Base-by-base conservation (phyloP, 2,797 vertebrate genomes). In the Peromyscus nudipes region DNA sequence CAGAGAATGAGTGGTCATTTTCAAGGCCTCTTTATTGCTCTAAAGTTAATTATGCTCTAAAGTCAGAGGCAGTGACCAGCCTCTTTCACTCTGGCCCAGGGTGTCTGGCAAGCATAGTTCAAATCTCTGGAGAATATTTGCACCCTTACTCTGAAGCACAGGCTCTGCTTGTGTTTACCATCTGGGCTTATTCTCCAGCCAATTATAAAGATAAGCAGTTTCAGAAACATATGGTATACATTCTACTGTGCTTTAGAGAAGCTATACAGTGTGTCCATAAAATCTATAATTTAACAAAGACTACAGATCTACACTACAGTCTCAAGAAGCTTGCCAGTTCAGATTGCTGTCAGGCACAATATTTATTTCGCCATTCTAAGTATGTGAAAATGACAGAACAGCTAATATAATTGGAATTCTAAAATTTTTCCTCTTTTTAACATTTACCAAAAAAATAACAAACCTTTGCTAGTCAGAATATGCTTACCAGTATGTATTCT, bases 151-250 rank as follows among this genome's bases (percentile, higher is more conserved):
- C 96, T 92, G 49, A 97, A 94, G 27, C 84, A 79, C 40, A 96
- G 96, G 4, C 86, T 31, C 71, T 84, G 46, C 91, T 93, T 97
- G 79, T 97, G 86, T 96, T 97, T 96, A 86, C 96, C 96, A 98
- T 89, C 96, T 97, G 97, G 91, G 29, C 83, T 98, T 95, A 96
- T 97, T 97, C 96, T 94, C 43, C 49, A 95, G 88, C 80, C 97
- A 97, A 94, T 96, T 96, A 98, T 94, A 89, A 97, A 98, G 95
- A 97, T 96, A 98, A 97, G 96, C 94, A 93, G 83, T 55, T 80
- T 94, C 60, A 84, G 88, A 95, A 97, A 94, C 97, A 96, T 85
- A 89, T 95, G 96, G 89, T 60, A 87, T 7, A 46, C 91, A 95
- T 85, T 95, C 93, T 65, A 95, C 79, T 83, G 71, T 91, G 62